Evolutionary conservation across 2,113 vertebrate genomes (phyloP), one percentile per base, ranked within the genome.

Genomic region (Gadus chalcogrammus): DNA sequence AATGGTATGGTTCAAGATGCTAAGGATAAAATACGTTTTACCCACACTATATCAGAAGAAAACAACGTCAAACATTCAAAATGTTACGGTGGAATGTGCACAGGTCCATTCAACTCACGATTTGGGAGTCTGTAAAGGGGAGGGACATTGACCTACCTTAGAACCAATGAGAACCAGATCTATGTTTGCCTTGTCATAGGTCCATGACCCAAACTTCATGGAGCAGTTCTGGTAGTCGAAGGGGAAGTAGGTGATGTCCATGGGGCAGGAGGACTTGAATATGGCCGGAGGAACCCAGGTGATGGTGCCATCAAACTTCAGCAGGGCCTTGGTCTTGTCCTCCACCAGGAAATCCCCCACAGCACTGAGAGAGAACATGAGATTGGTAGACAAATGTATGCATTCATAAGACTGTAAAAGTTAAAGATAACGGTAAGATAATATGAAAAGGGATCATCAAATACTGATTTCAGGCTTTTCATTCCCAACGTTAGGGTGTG

Each of bases 221-320:
- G 95, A 96, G 87, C 96, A 98, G 74, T 98, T 98, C 84, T 98
- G 96, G 84, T 98, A 95, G 83, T 98, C 96, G 75, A 98, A 98
- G 1, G 96, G 96, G 79, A 97, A 98, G 85, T 97, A 97, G 2
- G 96, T 98, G 88, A 98, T 97, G 84, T 98, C 96, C 95, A 98
- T 98, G 13, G 95, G 95, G 77, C 96, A 98, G 52, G 96, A 98
- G 48, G 95, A 97, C 89, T 98, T 98, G 77, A 98, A 97, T 79
- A 98, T 95, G 72, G 95, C 96, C 11, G 95, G 96, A 28, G 95
- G 95, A 1, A 94, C 89, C 96, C 96, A 98, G 64, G 92, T 95
- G 67, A 98, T 94, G 68, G 91, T 94, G 72, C 96, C 96, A 3
- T 98, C 92, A 1, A 93, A 94, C 80, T 90, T 94, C 73, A 98